Base-by-base conservation (phyloP, 2,113 vertebrate genomes). In the Morone saxatilis region DNA sequence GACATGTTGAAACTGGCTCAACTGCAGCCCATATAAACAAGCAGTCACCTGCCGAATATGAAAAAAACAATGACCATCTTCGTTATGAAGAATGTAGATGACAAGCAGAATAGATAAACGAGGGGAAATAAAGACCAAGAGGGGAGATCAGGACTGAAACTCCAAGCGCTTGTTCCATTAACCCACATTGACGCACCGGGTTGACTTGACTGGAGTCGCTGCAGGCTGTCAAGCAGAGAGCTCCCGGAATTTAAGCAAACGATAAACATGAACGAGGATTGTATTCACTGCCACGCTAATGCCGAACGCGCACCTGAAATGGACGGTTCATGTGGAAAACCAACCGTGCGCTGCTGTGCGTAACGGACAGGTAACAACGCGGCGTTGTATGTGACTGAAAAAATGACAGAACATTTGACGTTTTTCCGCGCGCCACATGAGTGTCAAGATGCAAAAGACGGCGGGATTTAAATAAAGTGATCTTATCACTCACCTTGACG, bases 151-250 rank as follows among this genome's bases (percentile, higher is more conserved):
- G 78, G 59, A 43, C 47, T 7, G 19, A 40, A 86, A 83, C 81
- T 91, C 88, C 71, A 65, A 66, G 76, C 77, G 72, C 76, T 47
- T 83, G 90, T 59, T 85, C 89, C 80, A 92, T 88, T 92, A 89
- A 94, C 88, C 90, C 91, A 94, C 80, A 93, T 81, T 88, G 76
- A 86, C 86, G 85, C 86, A 69, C 79, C 66, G 62, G 73, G 36
- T 10, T 31, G 31, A 31, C 31, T 67, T 45, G 57, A 59, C 71
- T 73, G 8, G 69, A 88, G 86, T 71, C 67, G 22, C 76, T 41
- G 85, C 83, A 81, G 85, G 73, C 84, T 85, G 83, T 84, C 78
- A 76, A 54, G 72, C 71, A 12, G 3, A 72, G 14, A 65, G 31
- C 56, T 36, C 14, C 8, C 36, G 22, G 8, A 57, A 76, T 65